Conservation (phyloP, 2,797 vertebrate species). For the Oreochromis mossambicus region DNA sequence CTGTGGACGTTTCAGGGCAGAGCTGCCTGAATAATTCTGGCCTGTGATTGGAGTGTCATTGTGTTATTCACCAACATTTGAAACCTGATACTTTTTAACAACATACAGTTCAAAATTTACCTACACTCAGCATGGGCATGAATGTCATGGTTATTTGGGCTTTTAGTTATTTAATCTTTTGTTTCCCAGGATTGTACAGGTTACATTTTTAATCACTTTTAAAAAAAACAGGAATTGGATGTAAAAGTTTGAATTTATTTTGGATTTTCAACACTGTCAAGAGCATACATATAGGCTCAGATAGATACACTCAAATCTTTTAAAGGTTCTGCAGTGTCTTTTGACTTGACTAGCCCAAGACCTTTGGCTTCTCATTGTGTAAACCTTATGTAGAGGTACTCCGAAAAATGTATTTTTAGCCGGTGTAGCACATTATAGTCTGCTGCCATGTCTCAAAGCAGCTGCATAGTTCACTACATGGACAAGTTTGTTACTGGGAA, state of each 20-base stretch:
- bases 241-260: background rate
- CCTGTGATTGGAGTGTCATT: background rate
- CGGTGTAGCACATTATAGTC: fast-evolving
- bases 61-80: background rate
- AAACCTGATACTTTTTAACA: background rate
- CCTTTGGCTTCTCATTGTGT: background rate
- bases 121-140: background rate
- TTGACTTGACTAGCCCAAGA: background rate
- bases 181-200: background rate
- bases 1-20: background rate
- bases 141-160: background rate
- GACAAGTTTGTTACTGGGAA: background rate
- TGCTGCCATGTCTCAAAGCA: background rate
- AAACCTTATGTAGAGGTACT: background rate
- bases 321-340: background rate
- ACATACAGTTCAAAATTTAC: background rate
- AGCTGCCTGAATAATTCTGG: background rate
- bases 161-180: background rate
- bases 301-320: background rate
- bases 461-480: background rate
- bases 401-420: background rate
- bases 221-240: background rate
- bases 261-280: background rate
- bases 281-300: background rate
- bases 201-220: background rate